phyloP scores from a whole-genome alignment of 2,797 vertebrate species.

The Pseudochirops corinnae region DNA sequence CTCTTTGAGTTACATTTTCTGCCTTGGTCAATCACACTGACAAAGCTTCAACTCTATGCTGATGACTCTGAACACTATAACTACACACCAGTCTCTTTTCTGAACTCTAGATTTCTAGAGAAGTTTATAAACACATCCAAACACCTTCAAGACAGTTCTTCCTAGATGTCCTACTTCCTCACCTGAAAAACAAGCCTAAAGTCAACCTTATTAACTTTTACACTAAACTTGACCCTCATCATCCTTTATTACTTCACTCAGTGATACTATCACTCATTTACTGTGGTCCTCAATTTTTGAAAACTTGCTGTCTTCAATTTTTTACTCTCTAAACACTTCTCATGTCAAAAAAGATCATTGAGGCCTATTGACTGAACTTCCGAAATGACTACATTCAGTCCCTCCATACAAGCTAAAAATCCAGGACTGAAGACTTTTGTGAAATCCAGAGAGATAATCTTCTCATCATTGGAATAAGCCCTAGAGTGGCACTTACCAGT shows the following conservation, averaged over 20 bases:
- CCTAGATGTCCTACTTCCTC: neutral
- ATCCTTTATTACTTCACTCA: neutral
- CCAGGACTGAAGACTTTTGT: neutral
- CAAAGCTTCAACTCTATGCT: neutral
- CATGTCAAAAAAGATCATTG: neutral
- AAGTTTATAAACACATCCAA: neutral
- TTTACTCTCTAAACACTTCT: neutral
- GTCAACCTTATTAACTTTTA: neutral
- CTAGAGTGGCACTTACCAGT: neutral
- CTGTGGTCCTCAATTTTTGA: neutral
- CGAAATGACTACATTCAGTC: neutral
- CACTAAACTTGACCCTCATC: neutral
- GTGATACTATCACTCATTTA: neutral
- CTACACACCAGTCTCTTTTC: neutral
- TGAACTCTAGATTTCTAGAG: neutral
- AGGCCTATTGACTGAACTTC: neutral
- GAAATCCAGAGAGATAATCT: neutral
- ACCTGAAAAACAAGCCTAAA: neutral
- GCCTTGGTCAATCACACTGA: neutral
- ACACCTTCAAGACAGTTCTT: neutral
- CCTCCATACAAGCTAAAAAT: neutral
- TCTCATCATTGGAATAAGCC: neutral
- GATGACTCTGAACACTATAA: neutral
- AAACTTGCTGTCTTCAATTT: neutral
- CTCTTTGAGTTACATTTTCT: neutral